These are phyloP conservation scores for Falco columbarius DNA, from an alignment of 2,797 vertebrate species.

Conservation along the genomic window DNA sequence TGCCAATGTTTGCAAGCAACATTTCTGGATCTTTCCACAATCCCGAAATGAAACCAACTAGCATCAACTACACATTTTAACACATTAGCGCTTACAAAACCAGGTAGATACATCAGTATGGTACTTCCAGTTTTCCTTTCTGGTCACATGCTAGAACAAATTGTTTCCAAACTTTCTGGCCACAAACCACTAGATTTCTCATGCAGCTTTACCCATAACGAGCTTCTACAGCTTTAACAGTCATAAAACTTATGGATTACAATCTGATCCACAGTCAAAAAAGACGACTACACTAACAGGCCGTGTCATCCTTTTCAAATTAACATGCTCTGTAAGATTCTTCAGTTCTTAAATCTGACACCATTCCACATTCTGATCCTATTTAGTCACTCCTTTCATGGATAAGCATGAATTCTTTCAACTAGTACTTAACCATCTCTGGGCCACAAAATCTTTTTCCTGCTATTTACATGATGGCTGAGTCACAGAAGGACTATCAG, in stretches of 20 bases:
- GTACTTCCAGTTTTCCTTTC: not conserved
- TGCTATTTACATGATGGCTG: not conserved
- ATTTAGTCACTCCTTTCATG: not conserved
- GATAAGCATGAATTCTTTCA: not conserved
- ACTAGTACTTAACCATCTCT: not conserved
- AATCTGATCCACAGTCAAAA: not conserved
- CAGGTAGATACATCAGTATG: not conserved
- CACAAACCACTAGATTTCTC: not conserved
- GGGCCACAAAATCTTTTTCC: not conserved
- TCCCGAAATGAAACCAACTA: not conserved
- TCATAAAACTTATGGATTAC: not conserved
- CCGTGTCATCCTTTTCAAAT: not conserved
- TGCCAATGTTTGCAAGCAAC: conserved; percentile 3
- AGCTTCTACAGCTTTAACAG: not conserved
- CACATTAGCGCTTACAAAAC: not conserved
- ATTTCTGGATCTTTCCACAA: not conserved
- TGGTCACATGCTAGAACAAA: not conserved
- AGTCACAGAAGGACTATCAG: not conserved
- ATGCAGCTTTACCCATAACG: not conserved
- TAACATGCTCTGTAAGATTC: not conserved
- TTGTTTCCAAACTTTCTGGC: not conserved
- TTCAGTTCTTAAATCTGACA: not conserved
- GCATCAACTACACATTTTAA: not conserved
- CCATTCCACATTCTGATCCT: not conserved
- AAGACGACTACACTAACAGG: not conserved